These are phyloP conservation scores for Acleris literana DNA, from an alignment of 2,888 invertebrate species.

Conservation along the genomic window DNA sequence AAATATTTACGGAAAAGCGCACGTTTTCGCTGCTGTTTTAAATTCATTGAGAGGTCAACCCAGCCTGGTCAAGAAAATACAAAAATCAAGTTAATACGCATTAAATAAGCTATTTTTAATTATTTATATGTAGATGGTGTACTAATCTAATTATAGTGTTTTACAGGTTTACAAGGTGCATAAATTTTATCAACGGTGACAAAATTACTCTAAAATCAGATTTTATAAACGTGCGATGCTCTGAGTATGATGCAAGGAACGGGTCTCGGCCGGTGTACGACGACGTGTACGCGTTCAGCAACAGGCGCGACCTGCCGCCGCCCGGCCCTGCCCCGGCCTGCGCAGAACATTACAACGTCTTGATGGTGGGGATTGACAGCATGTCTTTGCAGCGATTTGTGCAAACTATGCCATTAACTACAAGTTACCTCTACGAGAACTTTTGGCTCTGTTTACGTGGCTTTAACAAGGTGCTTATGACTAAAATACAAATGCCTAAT, in stretches of 20 bases:
- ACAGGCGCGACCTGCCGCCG: slow-evolving; percentile 61
- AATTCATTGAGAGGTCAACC: slow-evolving; percentile 50
- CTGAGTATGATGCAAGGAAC: slow-evolving; percentile 54
- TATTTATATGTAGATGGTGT: slow-evolving; percentile 14
- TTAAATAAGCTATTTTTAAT: slow-evolving; percentile 11
- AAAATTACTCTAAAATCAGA: slow-evolving; percentile 59
- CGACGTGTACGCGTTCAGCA: slow-evolving; percentile 75
- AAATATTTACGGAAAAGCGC: slow-evolving; percentile 51
- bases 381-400: slow-evolving; percentile 91
- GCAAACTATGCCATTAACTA: slow-evolving; percentile 89
- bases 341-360: slow-evolving; percentile 78
- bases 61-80: slow-evolving; percentile 41
- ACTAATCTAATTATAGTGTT: background rate
- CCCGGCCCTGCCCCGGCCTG: slow-evolving; percentile 40
- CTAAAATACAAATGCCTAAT: background rate
- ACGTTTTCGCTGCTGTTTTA: slow-evolving; percentile 63
- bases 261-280: slow-evolving; percentile 58
- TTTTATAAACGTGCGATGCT: slow-evolving; percentile 67
- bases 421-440: slow-evolving; percentile 85
- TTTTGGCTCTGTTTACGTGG: slow-evolving; percentile 89
- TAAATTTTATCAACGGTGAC: slow-evolving; percentile 51
- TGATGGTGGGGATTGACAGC: slow-evolving; percentile 93
- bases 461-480: slow-evolving; percentile 84
- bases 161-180: slow-evolving; percentile 64
- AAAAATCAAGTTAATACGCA: slow-evolving; percentile 46